These are phyloP conservation scores for Laothoe populi DNA, from an alignment of 2,888 invertebrate species.

Conservation along the genomic window DNA sequence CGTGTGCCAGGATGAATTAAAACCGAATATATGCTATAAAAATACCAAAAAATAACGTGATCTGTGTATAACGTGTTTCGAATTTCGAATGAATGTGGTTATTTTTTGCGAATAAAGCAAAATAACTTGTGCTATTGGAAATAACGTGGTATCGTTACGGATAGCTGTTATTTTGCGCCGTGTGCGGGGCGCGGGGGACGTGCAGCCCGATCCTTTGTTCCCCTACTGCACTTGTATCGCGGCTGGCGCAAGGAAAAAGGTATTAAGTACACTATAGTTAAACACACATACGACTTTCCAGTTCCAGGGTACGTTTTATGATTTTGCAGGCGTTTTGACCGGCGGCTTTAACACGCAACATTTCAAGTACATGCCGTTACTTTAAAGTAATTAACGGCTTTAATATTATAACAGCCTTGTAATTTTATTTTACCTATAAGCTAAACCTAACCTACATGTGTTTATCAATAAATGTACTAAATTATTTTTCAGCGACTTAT, in stretches of 20 bases:
- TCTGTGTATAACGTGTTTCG: conserved; percentile 13
- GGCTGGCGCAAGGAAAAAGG: conserved; percentile 51
- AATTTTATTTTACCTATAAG: no score
- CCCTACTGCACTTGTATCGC: conserved; percentile 50
- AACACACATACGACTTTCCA: not conserved
- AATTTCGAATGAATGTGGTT: conserved; percentile 8
- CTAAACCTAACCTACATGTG: no score
- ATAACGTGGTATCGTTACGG: conserved; percentile 21
- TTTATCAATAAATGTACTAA: no score
- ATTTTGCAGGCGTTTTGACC: not conserved
- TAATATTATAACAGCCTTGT: no score
- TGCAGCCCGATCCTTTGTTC: conserved; percentile 58
- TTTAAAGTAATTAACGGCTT: no score
- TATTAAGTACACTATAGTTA: conserved; percentile 48
- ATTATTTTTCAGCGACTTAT: no score
- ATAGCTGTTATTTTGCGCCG: conserved; percentile 26
- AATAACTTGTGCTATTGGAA: conserved; percentile 15
- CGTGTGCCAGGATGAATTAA: conserved; percentile 17
- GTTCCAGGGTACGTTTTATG: conserved; percentile 1
- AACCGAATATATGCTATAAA: not conserved
- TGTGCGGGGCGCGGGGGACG: conserved; percentile 28
- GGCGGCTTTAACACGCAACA: not conserved
- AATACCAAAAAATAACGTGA: not conserved
- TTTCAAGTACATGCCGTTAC: not conserved
- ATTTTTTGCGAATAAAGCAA: not conserved